Evolutionary conservation across 2,888 invertebrate genomes (phyloP).

Genomic region (Bedellia somnulentella): DNA sequence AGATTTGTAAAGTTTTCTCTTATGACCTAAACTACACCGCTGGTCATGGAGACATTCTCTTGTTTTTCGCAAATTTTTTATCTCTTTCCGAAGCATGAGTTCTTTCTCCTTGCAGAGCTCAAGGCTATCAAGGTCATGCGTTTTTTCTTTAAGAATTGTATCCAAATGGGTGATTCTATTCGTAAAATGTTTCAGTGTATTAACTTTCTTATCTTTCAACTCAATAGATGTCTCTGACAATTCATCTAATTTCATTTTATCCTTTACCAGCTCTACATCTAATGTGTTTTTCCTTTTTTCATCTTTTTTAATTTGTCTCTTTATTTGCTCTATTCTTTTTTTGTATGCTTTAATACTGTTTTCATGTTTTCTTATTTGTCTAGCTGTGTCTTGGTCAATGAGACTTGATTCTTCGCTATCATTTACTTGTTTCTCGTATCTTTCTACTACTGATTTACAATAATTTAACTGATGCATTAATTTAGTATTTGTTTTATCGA

Average conservation of each 20-base stretch:
- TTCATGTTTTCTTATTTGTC: conserved; percentile 73
- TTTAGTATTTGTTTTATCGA: conserved; percentile 54
- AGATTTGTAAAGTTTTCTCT: conserved; percentile 74
- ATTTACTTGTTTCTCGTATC: conserved; percentile 31
- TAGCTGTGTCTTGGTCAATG: conserved; percentile 56
- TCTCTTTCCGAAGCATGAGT: conserved; percentile 72
- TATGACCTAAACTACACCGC: conserved; percentile 72
- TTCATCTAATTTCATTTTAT: conserved; percentile 53
- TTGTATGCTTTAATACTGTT: conserved; percentile 73
- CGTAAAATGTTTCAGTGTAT: conserved; percentile 65
- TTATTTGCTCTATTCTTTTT: conserved; percentile 74
- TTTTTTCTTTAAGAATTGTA: conserved; percentile 70
- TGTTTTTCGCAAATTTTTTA: conserved; percentile 75
- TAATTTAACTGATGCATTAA: conserved; percentile 30
- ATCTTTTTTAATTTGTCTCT: conserved; percentile 72
- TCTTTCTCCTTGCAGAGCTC: conserved; percentile 64
- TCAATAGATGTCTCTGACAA: conserved; percentile 52
- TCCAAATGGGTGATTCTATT: conserved; percentile 69
- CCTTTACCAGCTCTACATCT: conserved; percentile 65
- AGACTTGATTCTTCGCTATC: conserved; percentile 51
- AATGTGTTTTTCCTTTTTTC: conserved; percentile 70
- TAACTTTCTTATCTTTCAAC: conserved; percentile 57
- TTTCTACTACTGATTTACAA: conserved; percentile 27
- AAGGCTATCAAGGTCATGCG: conserved; percentile 65
- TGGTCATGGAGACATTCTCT: conserved; percentile 78